Conservation (phyloP, 2,797 vertebrate genomes). For the Intellagama lesueurii region DNA sequence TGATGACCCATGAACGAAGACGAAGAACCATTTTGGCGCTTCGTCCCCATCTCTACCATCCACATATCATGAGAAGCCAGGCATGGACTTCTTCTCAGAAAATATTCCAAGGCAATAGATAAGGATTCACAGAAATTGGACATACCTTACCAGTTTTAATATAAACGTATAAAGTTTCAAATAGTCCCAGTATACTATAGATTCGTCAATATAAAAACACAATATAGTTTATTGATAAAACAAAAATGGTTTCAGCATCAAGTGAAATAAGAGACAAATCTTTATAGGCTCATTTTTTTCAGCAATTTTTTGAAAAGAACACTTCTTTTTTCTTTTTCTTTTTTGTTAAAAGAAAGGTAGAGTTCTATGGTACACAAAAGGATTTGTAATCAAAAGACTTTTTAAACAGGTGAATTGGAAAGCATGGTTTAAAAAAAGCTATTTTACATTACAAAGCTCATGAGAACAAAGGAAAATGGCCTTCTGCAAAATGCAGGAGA, state of each 20-base stretch:
- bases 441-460: neutral
- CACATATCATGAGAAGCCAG: no score
- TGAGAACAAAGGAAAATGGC: neutral
- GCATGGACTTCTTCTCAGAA: no score
- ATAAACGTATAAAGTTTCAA: neutral
- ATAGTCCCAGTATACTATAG: neutral
- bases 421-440: neutral
- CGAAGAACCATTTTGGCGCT: no score
- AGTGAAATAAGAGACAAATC: neutral
- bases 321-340: neutral
- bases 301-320: neutral
- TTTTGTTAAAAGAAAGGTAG: neutral
- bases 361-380: constrained; percentile 10
- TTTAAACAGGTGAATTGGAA: neutral
- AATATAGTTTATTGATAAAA: neutral
- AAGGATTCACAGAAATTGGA: no score
- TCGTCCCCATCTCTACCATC: no score
- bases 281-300: no score
- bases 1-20: no score
- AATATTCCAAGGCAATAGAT: no score
- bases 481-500: neutral
- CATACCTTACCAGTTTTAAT: neutral
- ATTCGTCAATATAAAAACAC: neutral
- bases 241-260: neutral
- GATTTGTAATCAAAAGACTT: neutral